These are phyloP conservation scores for Suncus etruscus DNA, from an alignment of 2,113 vertebrate genomes.

Conservation along the genomic window DNA sequence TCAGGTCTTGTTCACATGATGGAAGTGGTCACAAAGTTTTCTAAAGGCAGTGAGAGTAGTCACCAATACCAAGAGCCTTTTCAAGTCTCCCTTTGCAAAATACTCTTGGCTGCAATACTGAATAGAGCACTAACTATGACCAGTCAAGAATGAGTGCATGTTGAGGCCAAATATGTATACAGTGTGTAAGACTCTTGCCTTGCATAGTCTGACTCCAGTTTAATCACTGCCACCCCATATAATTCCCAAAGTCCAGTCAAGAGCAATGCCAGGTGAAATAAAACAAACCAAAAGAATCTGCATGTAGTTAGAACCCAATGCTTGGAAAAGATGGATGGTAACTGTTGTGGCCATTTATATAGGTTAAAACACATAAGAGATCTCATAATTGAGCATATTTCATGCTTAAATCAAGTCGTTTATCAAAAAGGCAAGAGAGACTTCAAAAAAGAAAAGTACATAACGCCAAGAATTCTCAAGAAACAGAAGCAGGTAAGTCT, in stretches of 20 bases:
- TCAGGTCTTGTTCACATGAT: background rate
- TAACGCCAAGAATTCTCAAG: slow-evolving; percentile 10
- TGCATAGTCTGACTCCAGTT: no score
- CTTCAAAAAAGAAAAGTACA: slow-evolving; percentile 12
- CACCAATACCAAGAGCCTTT: slow-evolving; percentile 2
- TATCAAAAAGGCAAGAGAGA: background rate
- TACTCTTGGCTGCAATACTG: background rate
- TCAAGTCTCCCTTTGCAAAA: background rate
- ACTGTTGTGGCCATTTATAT: background rate
- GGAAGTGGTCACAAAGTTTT: background rate
- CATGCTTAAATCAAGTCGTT: slow-evolving; percentile 8
- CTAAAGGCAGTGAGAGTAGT: background rate
- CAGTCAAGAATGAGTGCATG: background rate
- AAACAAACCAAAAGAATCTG: no score
- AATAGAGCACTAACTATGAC: background rate
- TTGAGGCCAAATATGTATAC: background rate
- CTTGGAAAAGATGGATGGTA: background rate
- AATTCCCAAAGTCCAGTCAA: no score
- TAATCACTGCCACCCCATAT: no score
- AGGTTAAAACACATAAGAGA: background rate
- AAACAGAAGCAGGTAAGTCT: background rate
- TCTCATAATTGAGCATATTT: background rate
- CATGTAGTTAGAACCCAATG: background rate
- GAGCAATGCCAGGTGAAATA: no score
- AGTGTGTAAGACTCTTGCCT: no score